Conservation (phyloP, 2,888 invertebrate genomes). For the Tillus elongatus region DNA sequence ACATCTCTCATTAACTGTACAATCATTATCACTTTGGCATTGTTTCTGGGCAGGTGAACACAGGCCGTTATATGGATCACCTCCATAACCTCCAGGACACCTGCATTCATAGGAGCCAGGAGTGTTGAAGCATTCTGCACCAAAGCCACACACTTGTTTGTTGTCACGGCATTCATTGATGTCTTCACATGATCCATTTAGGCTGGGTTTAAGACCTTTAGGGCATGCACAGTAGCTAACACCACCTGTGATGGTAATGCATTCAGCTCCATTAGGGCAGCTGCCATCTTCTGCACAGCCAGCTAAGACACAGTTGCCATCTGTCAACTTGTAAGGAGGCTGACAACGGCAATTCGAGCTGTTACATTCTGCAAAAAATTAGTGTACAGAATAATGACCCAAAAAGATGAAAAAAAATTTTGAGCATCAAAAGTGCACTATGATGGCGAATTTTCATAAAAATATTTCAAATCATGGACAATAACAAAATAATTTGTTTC, state of each 20-base stretch:
- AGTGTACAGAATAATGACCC: too few species aligned
- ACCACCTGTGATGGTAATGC: conserved; percentile 80
- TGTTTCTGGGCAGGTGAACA: conserved; percentile 76
- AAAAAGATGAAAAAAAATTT: too few species aligned
- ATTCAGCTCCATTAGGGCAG: conserved; percentile 81
- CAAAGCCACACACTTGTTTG: conserved; percentile 71
- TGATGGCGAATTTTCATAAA: too few species aligned
- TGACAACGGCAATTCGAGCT: conserved; percentile 79
- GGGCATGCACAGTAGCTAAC: conserved; percentile 92
- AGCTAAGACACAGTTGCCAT: conserved; percentile 75
- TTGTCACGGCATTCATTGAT: conserved; percentile 75
- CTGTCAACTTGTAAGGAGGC: conserved; percentile 74
- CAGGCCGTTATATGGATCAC: conserved; percentile 72
- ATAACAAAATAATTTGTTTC: too few species aligned
- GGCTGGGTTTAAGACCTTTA: conserved; percentile 67
- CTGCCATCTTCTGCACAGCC: conserved; percentile 73
- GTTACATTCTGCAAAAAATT: conserved; percentile 59
- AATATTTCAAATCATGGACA: too few species aligned
- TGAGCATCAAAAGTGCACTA: too few species aligned
- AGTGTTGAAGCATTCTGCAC: conserved; percentile 76
- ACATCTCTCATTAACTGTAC: conserved; percentile 79
- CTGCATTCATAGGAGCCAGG: conserved; percentile 70
- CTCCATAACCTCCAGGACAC: conserved; percentile 73
- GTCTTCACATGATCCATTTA: conserved; percentile 77
- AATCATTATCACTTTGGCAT: conserved; percentile 75